A percentile compares a stretch with the other conserved stretches of the same genome.
These are phyloP conservation scores for Tribolium madens DNA, from an alignment of 1,140 invertebrate species.

Conservation along the genomic window DNA sequence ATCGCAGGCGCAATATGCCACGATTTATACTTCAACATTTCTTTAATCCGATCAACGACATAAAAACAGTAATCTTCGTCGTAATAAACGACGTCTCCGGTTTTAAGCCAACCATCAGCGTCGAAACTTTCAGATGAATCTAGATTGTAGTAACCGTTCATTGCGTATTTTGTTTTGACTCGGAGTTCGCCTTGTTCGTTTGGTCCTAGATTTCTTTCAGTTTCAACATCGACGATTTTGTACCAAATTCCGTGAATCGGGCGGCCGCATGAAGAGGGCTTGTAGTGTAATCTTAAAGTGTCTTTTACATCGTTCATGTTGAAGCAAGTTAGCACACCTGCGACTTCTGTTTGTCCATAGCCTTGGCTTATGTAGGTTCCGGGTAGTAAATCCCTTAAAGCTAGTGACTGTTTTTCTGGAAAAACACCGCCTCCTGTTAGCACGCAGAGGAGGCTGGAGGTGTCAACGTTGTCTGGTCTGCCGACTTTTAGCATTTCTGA, in stretches of 20 bases:
- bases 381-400: conserved; percentile 59
- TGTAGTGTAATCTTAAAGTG: conserved; percentile 50
- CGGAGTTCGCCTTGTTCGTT: conserved; percentile 72
- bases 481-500: conserved; percentile 63
- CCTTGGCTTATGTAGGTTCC: conserved; percentile 56
- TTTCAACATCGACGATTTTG: conserved; percentile 66
- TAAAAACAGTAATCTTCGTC: conserved; percentile 76
- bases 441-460: conserved; percentile 52
- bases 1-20: conserved; percentile 68
- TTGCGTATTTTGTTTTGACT: conserved; percentile 67
- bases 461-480: conserved; percentile 57
- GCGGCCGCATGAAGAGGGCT: conserved; percentile 56
- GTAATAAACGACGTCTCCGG: conserved; percentile 79
- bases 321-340: conserved; percentile 54
- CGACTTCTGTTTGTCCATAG: conserved; percentile 61
- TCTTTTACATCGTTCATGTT: conserved; percentile 53
- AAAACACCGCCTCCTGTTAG: conserved; percentile 56
- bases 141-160: conserved; percentile 69
- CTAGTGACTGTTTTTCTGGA: conserved; percentile 45
- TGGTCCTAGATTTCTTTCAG: conserved; percentile 66
- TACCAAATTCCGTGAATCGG: conserved; percentile 55
- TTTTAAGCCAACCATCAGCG: conserved; percentile 73
- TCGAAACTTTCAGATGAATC: conserved; percentile 67
- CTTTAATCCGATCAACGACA: conserved; percentile 79
- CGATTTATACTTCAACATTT: conserved; percentile 78